These are phyloP conservation scores for Stenurella melanura DNA, from an alignment of 2,888 invertebrate genomes.

Conservation along the genomic window DNA sequence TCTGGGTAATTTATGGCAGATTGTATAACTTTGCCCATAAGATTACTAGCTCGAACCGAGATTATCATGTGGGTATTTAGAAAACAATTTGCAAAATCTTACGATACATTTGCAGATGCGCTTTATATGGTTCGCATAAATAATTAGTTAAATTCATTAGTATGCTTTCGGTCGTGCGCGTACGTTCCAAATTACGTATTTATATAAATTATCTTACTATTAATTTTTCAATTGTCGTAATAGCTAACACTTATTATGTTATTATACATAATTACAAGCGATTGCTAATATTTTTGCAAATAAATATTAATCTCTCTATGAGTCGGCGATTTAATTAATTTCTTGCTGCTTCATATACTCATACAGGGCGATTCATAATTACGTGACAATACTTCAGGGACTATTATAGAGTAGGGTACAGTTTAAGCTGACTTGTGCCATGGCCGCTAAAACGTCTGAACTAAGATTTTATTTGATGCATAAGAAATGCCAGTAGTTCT, in stretches of 20 bases:
- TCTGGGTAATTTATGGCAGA: slow-evolving; percentile 25
- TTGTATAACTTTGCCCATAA: slow-evolving; percentile 10
- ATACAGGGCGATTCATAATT: too few species aligned
- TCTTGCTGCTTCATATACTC: background rate
- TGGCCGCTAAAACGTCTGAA: too few species aligned
- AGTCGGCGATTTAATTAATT: background rate
- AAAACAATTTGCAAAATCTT: slow-evolving; percentile 29
- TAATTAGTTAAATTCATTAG: slow-evolving; percentile 22
- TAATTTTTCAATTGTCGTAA: background rate
- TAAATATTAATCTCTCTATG: background rate
- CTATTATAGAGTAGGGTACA: too few species aligned
- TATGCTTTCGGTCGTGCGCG: background rate
- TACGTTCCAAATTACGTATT: background rate
- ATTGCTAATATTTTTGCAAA: background rate
- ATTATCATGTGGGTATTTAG: slow-evolving; percentile 18
- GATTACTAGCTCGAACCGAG: slow-evolving; percentile 15
- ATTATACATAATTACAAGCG: background rate
- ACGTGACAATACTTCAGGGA: too few species aligned
- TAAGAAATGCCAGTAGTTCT: too few species aligned
- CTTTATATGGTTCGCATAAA: slow-evolving; percentile 27
- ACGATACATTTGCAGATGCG: slow-evolving; percentile 9
- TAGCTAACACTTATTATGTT: background rate
- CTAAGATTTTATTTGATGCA: too few species aligned
- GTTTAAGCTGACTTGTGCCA: too few species aligned
- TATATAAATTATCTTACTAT: background rate